These are phyloP conservation scores for Acholoe squamosa DNA, from an alignment of 2,888 invertebrate genomes.

Conservation along the genomic window DNA sequence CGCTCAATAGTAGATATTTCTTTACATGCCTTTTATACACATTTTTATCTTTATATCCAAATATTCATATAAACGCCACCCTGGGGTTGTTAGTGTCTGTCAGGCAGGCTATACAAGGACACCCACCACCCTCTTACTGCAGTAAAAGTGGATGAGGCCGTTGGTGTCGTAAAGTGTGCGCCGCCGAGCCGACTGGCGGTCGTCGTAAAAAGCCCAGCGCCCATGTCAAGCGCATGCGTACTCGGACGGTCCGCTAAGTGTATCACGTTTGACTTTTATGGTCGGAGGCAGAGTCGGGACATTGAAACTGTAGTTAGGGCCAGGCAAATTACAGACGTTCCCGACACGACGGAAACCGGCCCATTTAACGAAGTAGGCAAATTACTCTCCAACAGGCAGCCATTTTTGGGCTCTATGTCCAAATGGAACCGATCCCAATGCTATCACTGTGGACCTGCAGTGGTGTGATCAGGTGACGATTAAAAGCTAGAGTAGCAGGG, in stretches of 20 bases:
- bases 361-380: constrained; percentile 61
- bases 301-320: constrained; percentile 51
- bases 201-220: constrained; percentile 24
- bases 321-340: constrained; percentile 53
- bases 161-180: constrained; percentile 12
- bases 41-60: neutral
- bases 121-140: neutral
- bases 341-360: constrained; percentile 1
- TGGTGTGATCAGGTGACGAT: neutral
- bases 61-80: neutral
- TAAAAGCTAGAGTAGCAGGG: constrained; percentile 10
- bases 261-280: constrained; percentile 59
- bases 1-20: neutral
- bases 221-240: constrained; percentile 46
- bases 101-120: neutral
- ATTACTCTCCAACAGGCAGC: constrained; percentile 24
- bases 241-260: constrained; percentile 44
- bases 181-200: constrained; percentile 30
- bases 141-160: neutral
- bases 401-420: neutral
- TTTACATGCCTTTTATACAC: neutral
- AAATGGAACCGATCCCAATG: neutral
- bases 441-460: neutral
- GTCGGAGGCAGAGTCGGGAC: constrained; percentile 41
- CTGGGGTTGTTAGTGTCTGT: neutral